Evolutionary conservation across 2,797 vertebrate species (phyloP), one percentile per base, ranked within the genome.

Genomic region (Rhinella marina): DNA sequence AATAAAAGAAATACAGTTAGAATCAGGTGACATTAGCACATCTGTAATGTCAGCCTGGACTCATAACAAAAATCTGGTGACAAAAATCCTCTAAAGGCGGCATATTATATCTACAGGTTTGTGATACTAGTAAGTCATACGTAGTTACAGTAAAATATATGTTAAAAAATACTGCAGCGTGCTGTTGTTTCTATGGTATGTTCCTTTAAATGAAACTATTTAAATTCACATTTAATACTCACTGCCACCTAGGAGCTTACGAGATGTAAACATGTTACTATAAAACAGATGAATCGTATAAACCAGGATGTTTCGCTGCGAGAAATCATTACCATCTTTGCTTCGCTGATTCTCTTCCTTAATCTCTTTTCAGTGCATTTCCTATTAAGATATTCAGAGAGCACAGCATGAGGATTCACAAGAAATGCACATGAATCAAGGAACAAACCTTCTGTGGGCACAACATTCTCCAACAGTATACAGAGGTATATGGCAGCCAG

Each of bases 261-360:
- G 62, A 70, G 56, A 72, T 61, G 23, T 27, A 62, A 86, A 81
- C 77, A 73, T 66, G 54, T 61, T 81, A 41, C 59, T 73, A 57
- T 48, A 79, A 78, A 64, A 66, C 84, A 66, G 75, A 86, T 81
- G 56, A 72, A 21, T 72, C 21, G 13, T 61, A 50, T 86, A 61
- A 72, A 80, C 29, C 76, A 23, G 41, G 76, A 81, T 59, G 77
- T 52, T 68, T 50, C 11, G 75, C 41, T 62, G 56, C 12, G 27
- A 86, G 41, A 62, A 73, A 52, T 61, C 80, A 66, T 23, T 50
- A 66, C 48, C 21, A 14, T 52, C n/a, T 21, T 19, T 21, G 25
- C 81, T 82, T 29, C 81, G 54, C 41, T 82, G 62, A 50, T 25
- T 66, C 59, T 52, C 80, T 17, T 81, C 21, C 41, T 62, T 81